These are phyloP conservation scores for Hippasteria phrygiana DNA, from an alignment of 53 echinoderm and acorn worm species.

Conservation along the genomic window DNA sequence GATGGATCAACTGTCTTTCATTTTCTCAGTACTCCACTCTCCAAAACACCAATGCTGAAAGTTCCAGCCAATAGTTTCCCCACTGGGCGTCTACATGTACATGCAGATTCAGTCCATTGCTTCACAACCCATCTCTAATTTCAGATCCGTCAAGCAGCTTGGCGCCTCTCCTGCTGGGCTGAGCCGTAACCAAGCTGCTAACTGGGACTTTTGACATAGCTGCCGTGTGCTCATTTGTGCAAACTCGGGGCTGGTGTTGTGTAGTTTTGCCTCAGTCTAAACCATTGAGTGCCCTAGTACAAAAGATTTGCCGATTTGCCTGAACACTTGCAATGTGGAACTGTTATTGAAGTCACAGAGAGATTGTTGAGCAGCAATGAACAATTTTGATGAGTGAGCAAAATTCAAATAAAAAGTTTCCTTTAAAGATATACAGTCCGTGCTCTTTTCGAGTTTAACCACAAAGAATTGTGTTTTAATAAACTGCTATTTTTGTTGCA, in stretches of 20 bases:
- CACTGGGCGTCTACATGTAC: background rate
- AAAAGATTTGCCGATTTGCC: background rate
- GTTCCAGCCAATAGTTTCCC: background rate
- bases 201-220: background rate
- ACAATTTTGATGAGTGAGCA: background rate
- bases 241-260: background rate
- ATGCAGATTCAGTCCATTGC: background rate
- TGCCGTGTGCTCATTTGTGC: background rate
- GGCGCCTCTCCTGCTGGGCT: slow-evolving; percentile 56
- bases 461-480: too few relatives aligned
- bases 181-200: background rate
- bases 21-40: background rate
- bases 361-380: background rate
- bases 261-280: background rate
- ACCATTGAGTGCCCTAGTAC: background rate
- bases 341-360: background rate
- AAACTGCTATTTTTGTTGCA: too few relatives aligned
- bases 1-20: background rate
- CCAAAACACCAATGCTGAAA: background rate
- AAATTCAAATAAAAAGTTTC: background rate
- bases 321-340: background rate
- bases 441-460: too few relatives aligned
- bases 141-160: slow-evolving; percentile 12
- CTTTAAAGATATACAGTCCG: too few relatives aligned
- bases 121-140: slow-evolving; percentile 40